Evolutionary conservation across 2,888 invertebrate species (phyloP).

Genomic region (Arge pagana): DNA sequence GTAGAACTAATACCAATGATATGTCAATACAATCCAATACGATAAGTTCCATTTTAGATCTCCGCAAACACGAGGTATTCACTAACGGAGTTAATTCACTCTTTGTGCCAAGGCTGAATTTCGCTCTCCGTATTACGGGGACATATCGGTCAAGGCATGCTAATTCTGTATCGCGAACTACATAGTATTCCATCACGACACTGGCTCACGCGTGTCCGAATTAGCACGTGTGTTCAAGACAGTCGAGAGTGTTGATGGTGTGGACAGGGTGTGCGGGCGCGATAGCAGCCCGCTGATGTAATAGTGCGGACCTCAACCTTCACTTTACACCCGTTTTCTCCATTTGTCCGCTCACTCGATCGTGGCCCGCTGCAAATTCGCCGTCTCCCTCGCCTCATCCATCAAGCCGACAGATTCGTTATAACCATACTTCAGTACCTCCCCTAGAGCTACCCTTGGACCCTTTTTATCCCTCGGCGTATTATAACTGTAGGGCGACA

Average conservation of each 20-base stretch:
- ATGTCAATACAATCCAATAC: too few relatives aligned
- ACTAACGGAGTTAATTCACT: too few relatives aligned
- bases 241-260: slow-evolving; percentile 53
- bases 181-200: slow-evolving; percentile 46
- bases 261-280: slow-evolving; percentile 52
- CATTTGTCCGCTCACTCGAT: slow-evolving; percentile 8
- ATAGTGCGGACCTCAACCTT: slow-evolving; percentile 44
- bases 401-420: slow-evolving; percentile 55
- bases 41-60: too few relatives aligned
- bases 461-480: slow-evolving; percentile 45
- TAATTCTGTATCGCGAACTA: too few relatives aligned
- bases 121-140: too few relatives aligned
- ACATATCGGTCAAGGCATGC: too few relatives aligned
- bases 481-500: slow-evolving; percentile 37
- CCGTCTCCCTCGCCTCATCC: slow-evolving; percentile 45
- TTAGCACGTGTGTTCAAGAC: slow-evolving; percentile 54
- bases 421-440: slow-evolving; percentile 48
- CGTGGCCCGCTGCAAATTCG: slow-evolving; percentile 26
- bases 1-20: too few relatives aligned
- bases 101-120: too few relatives aligned
- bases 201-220: slow-evolving; percentile 32
- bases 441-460: slow-evolving; percentile 42
- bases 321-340: slow-evolving; percentile 1
- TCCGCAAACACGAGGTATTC: too few relatives aligned
- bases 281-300: slow-evolving; percentile 50